Percentiles rank a stretch among this genome's conserved stretches.
Conservation (phyloP, 1,140 invertebrate species). For the Oryzaephilus surinamensis region DNA sequence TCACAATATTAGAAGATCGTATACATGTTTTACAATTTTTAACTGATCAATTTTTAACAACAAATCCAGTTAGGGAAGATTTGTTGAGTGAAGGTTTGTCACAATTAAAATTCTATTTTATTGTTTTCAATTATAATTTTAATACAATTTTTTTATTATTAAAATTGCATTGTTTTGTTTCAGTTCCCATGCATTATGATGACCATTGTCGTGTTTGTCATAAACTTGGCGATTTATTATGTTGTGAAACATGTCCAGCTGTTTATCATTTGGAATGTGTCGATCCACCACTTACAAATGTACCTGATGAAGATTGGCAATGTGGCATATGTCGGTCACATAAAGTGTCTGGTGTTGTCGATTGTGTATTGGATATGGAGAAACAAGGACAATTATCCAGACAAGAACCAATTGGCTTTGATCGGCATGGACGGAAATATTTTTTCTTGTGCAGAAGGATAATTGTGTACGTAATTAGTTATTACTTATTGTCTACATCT, state of each 20-base stretch:
- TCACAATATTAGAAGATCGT: slow-evolving; percentile 69
- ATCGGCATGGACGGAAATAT: slow-evolving; percentile 90
- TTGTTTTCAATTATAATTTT: neutral
- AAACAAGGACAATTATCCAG: slow-evolving; percentile 82
- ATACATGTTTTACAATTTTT: slow-evolving; percentile 82
- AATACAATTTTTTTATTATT: neutral
- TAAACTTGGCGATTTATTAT: slow-evolving; percentile 85
- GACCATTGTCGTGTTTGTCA: slow-evolving; percentile 93
- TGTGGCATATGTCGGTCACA: slow-evolving; percentile 87
- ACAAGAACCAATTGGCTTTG: slow-evolving; percentile 88
- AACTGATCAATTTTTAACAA: slow-evolving; percentile 89
- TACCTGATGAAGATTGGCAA: slow-evolving; percentile 94
- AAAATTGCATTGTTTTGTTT: slow-evolving; percentile 28
- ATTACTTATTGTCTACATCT: neutral
- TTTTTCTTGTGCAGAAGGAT: slow-evolving; percentile 89
- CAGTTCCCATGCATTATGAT: slow-evolving; percentile 84
- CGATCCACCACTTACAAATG: slow-evolving; percentile 83
- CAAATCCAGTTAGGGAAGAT: slow-evolving; percentile 85
- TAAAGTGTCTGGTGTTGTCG: slow-evolving; percentile 81
- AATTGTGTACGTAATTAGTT: slow-evolving; percentile 67
- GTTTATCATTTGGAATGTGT: slow-evolving; percentile 95
- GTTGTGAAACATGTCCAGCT: slow-evolving; percentile 94
- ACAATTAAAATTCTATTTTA: neutral
- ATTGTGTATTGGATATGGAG: slow-evolving; percentile 85
- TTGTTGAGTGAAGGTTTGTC: slow-evolving; percentile 78